Percentiles rank a stretch among this genome's conserved stretches.
Conservation (phyloP, 2,113 vertebrate species). For the Strix aluco region DNA sequence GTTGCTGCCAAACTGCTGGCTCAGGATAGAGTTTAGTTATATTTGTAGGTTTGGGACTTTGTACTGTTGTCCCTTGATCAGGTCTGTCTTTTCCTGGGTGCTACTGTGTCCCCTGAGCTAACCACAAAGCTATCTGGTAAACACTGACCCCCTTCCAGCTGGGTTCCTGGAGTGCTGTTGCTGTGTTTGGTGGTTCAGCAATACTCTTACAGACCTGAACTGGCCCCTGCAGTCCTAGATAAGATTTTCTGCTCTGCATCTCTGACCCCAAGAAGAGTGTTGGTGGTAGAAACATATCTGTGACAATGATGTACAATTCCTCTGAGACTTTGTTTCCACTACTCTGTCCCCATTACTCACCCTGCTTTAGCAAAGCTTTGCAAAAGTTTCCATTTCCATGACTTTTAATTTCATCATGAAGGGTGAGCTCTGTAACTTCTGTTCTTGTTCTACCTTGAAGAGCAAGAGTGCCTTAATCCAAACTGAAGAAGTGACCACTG, state of each 20-base stretch:
- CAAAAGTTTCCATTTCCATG: neutral
- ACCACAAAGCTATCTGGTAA: rapidly evolving
- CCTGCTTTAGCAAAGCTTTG: neutral
- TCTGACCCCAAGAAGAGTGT: neutral
- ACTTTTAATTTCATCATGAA: neutral
- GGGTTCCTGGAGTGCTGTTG: neutral
- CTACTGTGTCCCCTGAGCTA: neutral
- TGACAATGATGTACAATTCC: neutral
- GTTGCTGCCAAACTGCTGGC: neutral
- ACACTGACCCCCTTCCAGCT: rapidly evolving
- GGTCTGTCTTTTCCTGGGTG: neutral
- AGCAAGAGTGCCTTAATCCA: neutral
- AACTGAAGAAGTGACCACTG: neutral
- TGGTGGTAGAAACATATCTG: neutral
- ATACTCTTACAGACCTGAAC: neutral
- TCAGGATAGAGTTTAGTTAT: neutral
- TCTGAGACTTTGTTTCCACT: neutral
- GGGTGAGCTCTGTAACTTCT: neutral
- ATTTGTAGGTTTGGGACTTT: neutral
- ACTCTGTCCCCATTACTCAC: neutral
- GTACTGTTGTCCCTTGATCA: neutral
- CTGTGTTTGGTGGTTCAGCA: neutral
- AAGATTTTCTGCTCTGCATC: rapidly evolving
- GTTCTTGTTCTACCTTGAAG: neutral
- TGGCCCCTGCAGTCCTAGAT: too few relatives aligned